These are phyloP conservation scores for Platyura marginata DNA, from an alignment of 1,140 invertebrate genomes.

Conservation along the genomic window DNA sequence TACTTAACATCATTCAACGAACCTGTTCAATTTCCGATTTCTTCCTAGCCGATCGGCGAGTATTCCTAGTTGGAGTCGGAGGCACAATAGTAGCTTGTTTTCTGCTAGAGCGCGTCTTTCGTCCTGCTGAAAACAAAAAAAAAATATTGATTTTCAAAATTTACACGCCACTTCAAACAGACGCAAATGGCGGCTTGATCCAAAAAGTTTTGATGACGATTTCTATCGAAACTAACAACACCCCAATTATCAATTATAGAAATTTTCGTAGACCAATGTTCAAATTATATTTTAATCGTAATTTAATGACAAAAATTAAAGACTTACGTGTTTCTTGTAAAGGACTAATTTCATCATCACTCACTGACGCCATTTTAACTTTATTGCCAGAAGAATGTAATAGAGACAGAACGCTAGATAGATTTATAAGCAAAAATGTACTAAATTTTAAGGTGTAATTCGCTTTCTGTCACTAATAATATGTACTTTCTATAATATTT, in stretches of 20 bases:
- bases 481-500: too few relatives aligned
- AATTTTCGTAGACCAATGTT: neutral
- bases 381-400: neutral
- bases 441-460: too few relatives aligned
- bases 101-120: slow-evolving; percentile 19
- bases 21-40: neutral
- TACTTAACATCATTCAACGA: slow-evolving; percentile 12
- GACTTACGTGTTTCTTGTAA: slow-evolving; percentile 13
- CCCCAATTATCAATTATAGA: neutral
- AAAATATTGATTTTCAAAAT: neutral
- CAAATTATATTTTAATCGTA: slow-evolving; percentile 1
- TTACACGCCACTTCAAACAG: neutral
- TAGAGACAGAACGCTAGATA: too few relatives aligned
- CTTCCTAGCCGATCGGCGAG: slow-evolving; percentile 14
- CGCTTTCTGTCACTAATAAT: too few relatives aligned
- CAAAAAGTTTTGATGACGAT: neutral
- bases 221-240: too few relatives aligned
- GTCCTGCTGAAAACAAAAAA: slow-evolving; percentile 8
- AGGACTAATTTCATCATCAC: slow-evolving; percentile 14
- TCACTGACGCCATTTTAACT: slow-evolving; percentile 17
- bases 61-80: slow-evolving; percentile 5
- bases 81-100: slow-evolving; percentile 8
- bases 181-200: neutral
- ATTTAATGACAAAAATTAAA: slow-evolving; percentile 10
- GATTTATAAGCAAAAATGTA: too few relatives aligned